Evolutionary conservation across 2,113 vertebrate genomes (phyloP), one percentile per base, ranked within the genome.

Genomic region (Otis tarda): DNA sequence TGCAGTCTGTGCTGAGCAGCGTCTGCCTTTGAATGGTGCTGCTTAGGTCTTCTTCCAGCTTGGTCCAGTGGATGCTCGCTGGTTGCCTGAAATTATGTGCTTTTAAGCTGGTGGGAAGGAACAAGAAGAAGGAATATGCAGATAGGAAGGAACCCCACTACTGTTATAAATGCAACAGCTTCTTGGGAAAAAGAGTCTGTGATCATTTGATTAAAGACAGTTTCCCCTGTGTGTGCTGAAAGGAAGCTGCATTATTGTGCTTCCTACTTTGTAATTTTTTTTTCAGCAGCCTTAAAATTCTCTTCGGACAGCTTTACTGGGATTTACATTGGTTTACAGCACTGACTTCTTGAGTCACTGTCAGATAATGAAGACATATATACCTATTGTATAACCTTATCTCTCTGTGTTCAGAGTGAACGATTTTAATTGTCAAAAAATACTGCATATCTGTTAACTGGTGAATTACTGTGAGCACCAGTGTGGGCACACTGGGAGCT

Each of bases 81-180:
- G 60, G 19, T 74, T 76, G 18, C 31, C 50, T 56, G 28, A 68
- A 81, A 30, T 37, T 2, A 50, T 50, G 8, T 20, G 21, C 2
- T 86, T 53, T 79, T 37, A 65, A 20, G 25, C 60, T 37, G 18
- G 18, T 53, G 59, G 60, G 31, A 89, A 59, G 9, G 16, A 68
- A 24, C 1, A 0, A 0, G 1, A 61, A 61, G 79, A 35, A 47
- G 76, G 65, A 35, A 3, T 25, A 14, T 43, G 35, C 15, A 7
- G 20, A 35, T 27, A 52, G 82, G 64, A 70, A 59, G 68, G 52
- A 75, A 47, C 21, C 28, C 14, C 45, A 43, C 41, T 37, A 33
- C 59, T 85, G 17, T 14, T 87, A 27, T 30, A 83, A 89, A 80
- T 59, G 57, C 55, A 79, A 24, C 39, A 61, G n/a, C 11, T 71